Evolutionary conservation across 2,888 invertebrate genomes (phyloP).

Genomic region (Eupithecia inturbata): DNA sequence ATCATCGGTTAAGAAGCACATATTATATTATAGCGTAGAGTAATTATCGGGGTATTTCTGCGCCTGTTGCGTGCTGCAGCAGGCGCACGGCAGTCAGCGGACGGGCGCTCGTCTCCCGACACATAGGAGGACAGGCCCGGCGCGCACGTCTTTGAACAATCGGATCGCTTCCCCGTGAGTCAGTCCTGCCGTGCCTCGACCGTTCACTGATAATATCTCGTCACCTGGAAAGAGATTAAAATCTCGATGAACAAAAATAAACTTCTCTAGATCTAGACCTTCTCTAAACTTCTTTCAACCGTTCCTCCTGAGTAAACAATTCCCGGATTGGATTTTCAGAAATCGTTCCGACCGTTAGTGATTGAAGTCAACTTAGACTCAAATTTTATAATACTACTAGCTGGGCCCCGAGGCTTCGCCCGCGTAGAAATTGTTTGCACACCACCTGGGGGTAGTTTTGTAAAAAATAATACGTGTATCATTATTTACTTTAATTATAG

Average conservation of each 20-base stretch:
- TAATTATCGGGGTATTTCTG: constrained; percentile 57
- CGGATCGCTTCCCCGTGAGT: constrained; percentile 91
- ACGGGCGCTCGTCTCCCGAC: constrained; percentile 84
- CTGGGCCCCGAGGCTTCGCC: no score
- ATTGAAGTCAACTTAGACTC: neutral
- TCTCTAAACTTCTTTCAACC: no score
- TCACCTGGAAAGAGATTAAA: constrained; percentile 84
- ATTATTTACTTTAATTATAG: no score
- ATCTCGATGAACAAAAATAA: neutral
- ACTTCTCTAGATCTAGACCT: neutral
- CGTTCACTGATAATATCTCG: constrained; percentile 91
- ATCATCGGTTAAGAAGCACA: constrained; percentile 1
- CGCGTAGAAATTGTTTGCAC: no score
- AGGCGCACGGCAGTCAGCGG: constrained; percentile 83
- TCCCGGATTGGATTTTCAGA: neutral
- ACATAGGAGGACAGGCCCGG: constrained; percentile 89
- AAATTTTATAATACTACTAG: no score
- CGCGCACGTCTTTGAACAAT: constrained; percentile 91
- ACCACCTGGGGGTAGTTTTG: no score
- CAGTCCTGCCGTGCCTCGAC: constrained; percentile 89
- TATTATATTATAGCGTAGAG: constrained; percentile 62
- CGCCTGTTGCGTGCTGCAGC: constrained; percentile 77
- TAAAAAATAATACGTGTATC: no score
- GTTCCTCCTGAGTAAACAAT: neutral
- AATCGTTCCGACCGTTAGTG: neutral